A percentile compares a stretch with the other conserved stretches of the same genome.
These are phyloP conservation scores for Candoia aspera DNA, from an alignment of 2,113 vertebrate genomes.

Conservation along the genomic window DNA sequence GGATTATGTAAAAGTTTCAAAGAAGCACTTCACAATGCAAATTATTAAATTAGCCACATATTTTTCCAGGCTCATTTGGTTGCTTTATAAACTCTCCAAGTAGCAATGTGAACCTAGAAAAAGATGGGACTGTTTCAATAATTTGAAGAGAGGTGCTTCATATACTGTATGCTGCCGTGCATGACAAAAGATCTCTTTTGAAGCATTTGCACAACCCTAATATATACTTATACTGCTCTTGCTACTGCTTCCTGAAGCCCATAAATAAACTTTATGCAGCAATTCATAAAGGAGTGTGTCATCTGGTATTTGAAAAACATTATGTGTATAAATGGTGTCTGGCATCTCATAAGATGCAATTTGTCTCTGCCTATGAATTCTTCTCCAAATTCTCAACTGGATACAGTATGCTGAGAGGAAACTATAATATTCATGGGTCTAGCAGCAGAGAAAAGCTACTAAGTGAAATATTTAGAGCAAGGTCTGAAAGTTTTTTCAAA, in stretches of 20 bases:
- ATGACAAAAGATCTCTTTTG: not conserved
- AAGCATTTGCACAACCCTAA: not conserved
- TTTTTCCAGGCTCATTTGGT: not conserved
- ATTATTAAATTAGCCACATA: not conserved
- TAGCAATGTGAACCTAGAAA: not conserved
- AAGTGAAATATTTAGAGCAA: slow-evolving; percentile 22
- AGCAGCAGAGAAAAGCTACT: not conserved
- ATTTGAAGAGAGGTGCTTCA: not conserved
- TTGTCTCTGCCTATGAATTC: not conserved
- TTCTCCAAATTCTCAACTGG: slow-evolving; percentile 5
- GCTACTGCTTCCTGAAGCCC: not conserved
- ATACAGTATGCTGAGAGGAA: not conserved
- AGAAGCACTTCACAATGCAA: not conserved
- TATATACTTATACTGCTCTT: not conserved
- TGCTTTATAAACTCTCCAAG: not conserved
- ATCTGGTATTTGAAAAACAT: not conserved
- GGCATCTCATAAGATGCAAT: not conserved
- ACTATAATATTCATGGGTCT: not conserved
- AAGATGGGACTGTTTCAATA: not conserved
- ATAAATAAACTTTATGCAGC: not conserved
- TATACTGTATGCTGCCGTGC: not conserved
- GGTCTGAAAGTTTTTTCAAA: not conserved
- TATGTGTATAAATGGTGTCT: not conserved
- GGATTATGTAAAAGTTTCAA: not conserved
- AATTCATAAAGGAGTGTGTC: not conserved